Evolutionary conservation across 37 sponge, comb jelly and placozoan genomes (phyloP).

Genomic region (Beroe ovata): DNA sequence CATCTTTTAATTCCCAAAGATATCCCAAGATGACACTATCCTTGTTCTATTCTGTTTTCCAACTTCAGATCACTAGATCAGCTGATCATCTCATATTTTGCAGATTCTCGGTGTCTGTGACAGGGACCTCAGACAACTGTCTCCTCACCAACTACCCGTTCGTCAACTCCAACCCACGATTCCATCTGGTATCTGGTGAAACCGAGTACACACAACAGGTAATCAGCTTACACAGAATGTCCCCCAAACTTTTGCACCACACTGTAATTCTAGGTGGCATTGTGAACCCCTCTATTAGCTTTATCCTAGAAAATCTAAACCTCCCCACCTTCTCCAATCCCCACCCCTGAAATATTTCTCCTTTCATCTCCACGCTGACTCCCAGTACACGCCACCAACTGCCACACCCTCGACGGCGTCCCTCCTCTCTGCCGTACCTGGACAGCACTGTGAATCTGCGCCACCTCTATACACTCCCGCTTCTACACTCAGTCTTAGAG

Average conservation of each 20-base stretch:
- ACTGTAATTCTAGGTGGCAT: too few relatives aligned
- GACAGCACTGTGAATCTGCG: conserved; percentile 7
- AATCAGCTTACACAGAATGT: background rate
- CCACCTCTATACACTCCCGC: conserved; percentile 38
- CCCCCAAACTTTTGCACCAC: too few relatives aligned
- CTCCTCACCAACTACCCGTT: conserved; percentile 67
- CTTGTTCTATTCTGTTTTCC: too few relatives aligned
- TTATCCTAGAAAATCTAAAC: too few relatives aligned
- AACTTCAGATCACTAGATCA: too few relatives aligned
- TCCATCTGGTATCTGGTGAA: conserved; percentile 56
- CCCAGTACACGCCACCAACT: conserved; percentile 55
- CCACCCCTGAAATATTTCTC: too few relatives aligned
- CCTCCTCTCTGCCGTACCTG: background rate
- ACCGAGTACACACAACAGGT: conserved; percentile 61
- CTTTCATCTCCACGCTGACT: too few relatives aligned
- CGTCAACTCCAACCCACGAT: conserved; percentile 66
- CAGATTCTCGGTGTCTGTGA: conserved; percentile 29
- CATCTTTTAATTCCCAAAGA: too few relatives aligned
- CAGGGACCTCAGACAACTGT: conserved; percentile 60
- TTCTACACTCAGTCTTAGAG: conserved; percentile 55
- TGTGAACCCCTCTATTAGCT: too few relatives aligned
- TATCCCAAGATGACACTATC: too few relatives aligned
- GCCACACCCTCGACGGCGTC: conserved; percentile 61
- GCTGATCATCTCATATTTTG: too few relatives aligned
- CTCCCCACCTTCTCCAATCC: background rate